Evolutionary conservation across 2,113 vertebrate genomes (phyloP).

Genomic region (Pheucticus melanocephalus): DNA sequence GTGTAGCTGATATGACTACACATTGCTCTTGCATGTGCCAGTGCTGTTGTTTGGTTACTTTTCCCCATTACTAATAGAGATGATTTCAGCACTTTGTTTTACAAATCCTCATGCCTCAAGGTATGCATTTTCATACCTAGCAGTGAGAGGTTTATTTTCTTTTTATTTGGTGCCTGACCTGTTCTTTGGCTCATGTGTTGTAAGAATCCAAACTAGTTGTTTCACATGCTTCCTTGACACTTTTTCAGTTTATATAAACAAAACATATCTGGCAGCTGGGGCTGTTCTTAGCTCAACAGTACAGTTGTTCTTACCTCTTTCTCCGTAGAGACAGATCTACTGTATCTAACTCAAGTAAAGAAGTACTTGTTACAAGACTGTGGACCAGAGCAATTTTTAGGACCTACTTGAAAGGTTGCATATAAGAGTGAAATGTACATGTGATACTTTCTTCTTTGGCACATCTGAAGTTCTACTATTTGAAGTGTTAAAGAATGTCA

Average conservation of each 20-base stretch:
- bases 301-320: not conserved
- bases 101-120: not conserved
- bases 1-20: not conserved
- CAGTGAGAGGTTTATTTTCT: not conserved
- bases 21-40: not conserved
- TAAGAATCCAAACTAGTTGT: not conserved
- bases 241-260: not conserved
- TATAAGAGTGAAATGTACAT: not conserved
- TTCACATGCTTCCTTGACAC: not conserved
- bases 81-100: not conserved
- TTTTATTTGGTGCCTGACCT: not conserved
- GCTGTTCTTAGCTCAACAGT: not conserved
- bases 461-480: not conserved
- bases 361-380: not conserved
- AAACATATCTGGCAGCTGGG: not conserved
- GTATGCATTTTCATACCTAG: not conserved
- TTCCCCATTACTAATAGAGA: not conserved
- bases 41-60: not conserved
- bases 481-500: not conserved
- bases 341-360: not conserved
- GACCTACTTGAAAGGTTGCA: not conserved
- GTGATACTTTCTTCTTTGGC: not conserved
- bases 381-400: not conserved
- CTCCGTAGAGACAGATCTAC: not conserved
- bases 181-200: not conserved